Base-by-base conservation (phyloP, 2,888 invertebrate genomes). In the Antheraea yamamai region DNA sequence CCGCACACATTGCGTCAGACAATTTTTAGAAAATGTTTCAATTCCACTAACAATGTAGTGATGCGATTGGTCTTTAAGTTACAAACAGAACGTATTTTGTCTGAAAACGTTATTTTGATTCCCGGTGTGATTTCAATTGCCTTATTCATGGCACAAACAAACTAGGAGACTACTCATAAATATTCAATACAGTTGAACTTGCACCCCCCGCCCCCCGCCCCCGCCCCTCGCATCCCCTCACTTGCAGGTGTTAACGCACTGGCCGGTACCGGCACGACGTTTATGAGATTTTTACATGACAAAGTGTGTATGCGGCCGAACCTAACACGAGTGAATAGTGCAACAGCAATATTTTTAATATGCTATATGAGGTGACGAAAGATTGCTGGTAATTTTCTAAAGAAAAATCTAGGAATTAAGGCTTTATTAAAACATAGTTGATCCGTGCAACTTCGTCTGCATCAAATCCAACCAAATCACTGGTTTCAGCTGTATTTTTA, bases 41-140 rank as follows among this genome's bases (percentile, higher is more conserved):
- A 55, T 55, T 0, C 20, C 55, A 55, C 2, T 55, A n/a, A 61
- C 2, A n/a, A 20, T 61, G 1, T 14, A n/a, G 55, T 39, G 18
- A 58, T 39, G 35, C 23, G 39, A 39, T 14, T 39, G 58, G 39
- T n/a, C 14, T 61, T 73, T 39, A n/a, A 23, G 16, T 61, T 14
- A 30, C 39, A 26, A 61, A 16, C 61, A 52, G 47, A 20, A 51
- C 20, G 51, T 26, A 39, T 74, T 26, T 26, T 7, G 20, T 39
- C 39, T 39, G 23, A 18, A 52, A 58, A 35, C 58, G 39, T 39
- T 61, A 39, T 58, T 73, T 68, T 68, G 30, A 52, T 51, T 73
- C 51, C 20, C 79, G 79, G 72, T 80, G 81, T 84, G 81, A 87
- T 87, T 87, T 87, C 86, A 87, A 89, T 88, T 82, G 86, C 84